A percentile compares a stretch with the other conserved stretches of the same genome.
Evolutionary conservation across 2,113 vertebrate genomes (phyloP).

Genomic region (Oxyura jamaicensis): DNA sequence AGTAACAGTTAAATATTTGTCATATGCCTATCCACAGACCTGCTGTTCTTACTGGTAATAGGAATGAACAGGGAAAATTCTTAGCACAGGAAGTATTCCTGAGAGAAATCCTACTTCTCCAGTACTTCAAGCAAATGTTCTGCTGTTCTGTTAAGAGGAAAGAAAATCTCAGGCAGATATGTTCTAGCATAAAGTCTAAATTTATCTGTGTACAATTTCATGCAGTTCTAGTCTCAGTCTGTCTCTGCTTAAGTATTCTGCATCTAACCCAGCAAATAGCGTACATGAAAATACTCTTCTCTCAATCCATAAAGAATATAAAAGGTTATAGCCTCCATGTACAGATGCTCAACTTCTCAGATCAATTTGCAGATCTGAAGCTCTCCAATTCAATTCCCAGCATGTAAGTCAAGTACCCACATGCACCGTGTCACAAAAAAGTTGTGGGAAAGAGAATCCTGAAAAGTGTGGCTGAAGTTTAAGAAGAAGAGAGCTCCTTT

Average conservation of each 20-base stretch:
- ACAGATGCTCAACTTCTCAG: not conserved
- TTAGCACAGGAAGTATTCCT: not conserved
- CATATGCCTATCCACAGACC: not conserved
- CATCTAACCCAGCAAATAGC: not conserved
- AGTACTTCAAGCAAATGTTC: not conserved
- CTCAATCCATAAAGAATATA: not conserved
- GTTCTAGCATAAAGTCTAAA: not conserved
- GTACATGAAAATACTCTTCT: not conserved
- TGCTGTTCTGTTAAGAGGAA: accelerated
- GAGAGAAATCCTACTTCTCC: not conserved
- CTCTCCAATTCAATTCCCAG: not conserved
- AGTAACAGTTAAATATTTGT: not conserved
- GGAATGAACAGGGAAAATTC: not conserved
- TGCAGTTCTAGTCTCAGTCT: not conserved
- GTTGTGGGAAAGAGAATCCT: not conserved
- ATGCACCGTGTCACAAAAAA: not conserved
- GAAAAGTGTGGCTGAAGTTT: not conserved
- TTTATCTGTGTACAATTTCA: not conserved
- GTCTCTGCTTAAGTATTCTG: slow-evolving; percentile 7
- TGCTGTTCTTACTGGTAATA: not conserved
- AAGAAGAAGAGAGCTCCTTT: not conserved
- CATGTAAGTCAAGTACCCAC: not conserved
- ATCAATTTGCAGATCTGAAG: not conserved
- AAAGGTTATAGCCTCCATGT: not conserved
- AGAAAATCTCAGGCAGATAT: not conserved